A percentile compares a stretch with the other conserved stretches of the same genome.
Conservation (phyloP, 2,113 vertebrate species). For the Heptranchias perlo region DNA sequence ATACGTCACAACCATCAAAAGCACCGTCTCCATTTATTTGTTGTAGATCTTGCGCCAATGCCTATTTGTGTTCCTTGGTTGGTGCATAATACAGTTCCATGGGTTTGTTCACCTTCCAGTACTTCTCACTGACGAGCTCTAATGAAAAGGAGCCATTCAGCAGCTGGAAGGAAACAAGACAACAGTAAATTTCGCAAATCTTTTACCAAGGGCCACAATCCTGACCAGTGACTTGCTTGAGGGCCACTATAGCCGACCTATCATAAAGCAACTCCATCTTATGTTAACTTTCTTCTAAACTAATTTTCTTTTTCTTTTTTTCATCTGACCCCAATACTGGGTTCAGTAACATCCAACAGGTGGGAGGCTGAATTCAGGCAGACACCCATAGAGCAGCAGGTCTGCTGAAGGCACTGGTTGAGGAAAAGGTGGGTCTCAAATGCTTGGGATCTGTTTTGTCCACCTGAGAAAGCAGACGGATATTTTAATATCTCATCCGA, state of each 20-base stretch:
- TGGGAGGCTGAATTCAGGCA: background rate
- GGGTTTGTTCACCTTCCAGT: conserved; percentile 99
- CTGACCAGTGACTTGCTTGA: background rate
- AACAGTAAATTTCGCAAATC: background rate
- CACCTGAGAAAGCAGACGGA: background rate
- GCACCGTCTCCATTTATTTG: background rate
- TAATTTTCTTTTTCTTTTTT: background rate
- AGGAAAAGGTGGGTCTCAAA: background rate
- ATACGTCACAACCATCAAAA: conserved; percentile 8
- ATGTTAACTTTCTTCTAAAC: background rate
- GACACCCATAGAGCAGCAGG: background rate
- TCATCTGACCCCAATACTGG: background rate
- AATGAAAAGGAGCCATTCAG: conserved; percentile 95
- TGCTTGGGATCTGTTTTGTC: background rate
- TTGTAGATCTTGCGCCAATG: conserved; percentile 25
- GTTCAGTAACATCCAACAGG: background rate
- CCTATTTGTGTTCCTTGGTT: conserved; percentile 96
- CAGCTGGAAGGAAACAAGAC: conserved; percentile 61
- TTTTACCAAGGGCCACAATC: background rate
- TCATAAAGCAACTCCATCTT: background rate
- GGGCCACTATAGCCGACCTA: background rate
- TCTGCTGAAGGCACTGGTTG: background rate
- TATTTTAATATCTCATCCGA: background rate
- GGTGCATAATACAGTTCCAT: conserved; percentile 99
- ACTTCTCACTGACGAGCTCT: conserved; percentile 98